Evolutionary conservation across 2,113 vertebrate genomes (phyloP).

Genomic region (Axis porcinus): DNA sequence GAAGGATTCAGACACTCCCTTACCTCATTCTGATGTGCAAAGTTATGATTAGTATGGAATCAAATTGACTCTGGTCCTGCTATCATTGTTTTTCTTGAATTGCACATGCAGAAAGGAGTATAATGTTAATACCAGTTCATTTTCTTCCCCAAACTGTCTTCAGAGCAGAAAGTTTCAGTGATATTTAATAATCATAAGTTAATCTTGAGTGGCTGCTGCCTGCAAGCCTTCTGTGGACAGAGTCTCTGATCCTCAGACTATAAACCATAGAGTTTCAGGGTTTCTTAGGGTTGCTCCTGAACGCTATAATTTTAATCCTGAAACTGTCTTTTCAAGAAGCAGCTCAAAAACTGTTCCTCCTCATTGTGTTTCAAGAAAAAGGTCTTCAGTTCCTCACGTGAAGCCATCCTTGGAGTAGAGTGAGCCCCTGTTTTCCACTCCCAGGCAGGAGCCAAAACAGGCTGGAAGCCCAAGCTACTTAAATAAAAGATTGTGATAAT

Average conservation of each 20-base stretch:
- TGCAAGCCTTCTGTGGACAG: background rate
- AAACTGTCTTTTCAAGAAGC: background rate
- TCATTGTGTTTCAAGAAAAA: background rate
- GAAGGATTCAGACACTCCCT: background rate
- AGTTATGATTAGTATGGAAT: rapidly evolving
- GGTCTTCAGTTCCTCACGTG: background rate
- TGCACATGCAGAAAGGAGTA: background rate
- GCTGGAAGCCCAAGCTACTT: background rate
- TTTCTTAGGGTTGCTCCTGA: background rate
- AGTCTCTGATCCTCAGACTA: background rate
- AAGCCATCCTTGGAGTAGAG: background rate
- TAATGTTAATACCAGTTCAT: background rate
- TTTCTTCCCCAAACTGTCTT: background rate
- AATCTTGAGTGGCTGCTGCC: background rate
- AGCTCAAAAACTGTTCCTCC: background rate
- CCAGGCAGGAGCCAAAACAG: background rate
- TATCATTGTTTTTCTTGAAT: background rate
- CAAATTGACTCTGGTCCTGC: background rate
- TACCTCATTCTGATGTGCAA: background rate
- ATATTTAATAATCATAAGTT: background rate
- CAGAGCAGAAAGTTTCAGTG: background rate
- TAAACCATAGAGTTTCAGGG: background rate
- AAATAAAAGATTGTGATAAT: background rate
- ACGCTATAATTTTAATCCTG: background rate
- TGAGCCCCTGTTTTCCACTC: rapidly evolving